Conservation (phyloP, 2,888 invertebrate genomes). For the Lycaena phlaeas region DNA sequence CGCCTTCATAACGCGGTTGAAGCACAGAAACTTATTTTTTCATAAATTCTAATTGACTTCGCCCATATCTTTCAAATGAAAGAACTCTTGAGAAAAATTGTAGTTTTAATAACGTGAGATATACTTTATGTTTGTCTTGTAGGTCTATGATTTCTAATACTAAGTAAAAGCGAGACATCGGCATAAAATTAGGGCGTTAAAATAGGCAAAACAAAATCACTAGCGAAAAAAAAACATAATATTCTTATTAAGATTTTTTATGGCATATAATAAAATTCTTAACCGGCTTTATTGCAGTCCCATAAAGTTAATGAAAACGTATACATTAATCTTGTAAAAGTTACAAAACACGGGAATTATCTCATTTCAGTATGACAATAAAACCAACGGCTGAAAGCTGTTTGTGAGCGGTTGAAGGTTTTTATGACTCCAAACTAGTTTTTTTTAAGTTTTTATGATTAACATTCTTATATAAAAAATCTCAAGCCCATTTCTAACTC, state of each 20-base stretch:
- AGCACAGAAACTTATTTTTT: neutral
- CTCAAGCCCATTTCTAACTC: no score
- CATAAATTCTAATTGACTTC: neutral
- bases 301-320: conserved; percentile 1
- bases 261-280: neutral
- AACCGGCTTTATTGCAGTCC: neutral
- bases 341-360: conserved; percentile 2
- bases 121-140: no score
- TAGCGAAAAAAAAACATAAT: no score
- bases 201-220: no score
- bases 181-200: no score
- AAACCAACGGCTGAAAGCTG: neutral
- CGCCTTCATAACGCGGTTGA: neutral
- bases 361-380: conserved; percentile 2
- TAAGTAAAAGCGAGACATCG: no score
- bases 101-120: neutral
- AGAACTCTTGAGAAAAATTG: no score
- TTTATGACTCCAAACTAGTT: neutral
- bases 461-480: no score
- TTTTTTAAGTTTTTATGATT: neutral
- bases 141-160: no score
- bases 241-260: no score
- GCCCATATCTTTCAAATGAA: no score
- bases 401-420: conserved; percentile 4
- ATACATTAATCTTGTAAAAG: neutral